phyloP scores from a whole-genome alignment of 92 coral and sea anemone genomes.

The Plumapathes pennacea region DNA sequence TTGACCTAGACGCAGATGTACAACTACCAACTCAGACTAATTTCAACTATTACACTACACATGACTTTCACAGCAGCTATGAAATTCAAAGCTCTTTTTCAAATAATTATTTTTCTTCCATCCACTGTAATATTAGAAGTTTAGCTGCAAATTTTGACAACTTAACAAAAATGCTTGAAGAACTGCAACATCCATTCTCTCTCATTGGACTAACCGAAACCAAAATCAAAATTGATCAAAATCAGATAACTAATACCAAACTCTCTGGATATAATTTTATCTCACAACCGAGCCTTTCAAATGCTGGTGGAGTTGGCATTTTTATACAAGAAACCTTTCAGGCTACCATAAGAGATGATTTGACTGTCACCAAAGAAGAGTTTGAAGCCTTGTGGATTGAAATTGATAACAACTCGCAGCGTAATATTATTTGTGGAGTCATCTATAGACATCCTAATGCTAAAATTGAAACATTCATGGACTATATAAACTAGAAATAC shows the following conservation, averaged over 20 bases:
- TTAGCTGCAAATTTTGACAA: conserved; percentile 5
- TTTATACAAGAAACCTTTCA: conserved; percentile 14
- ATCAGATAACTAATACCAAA: conserved; percentile 6
- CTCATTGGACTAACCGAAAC: conserved; percentile 48
- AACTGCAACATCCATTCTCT: conserved; percentile 16
- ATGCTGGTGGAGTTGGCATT: conserved; percentile 38
- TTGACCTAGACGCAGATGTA: conserved; percentile 9
- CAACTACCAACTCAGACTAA: conserved; percentile 11
- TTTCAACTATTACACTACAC: conserved; percentile 25
- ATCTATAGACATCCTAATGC: conserved; percentile 49
- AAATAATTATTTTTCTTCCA: conserved; percentile 9
- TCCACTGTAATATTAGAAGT: conserved; percentile 26
- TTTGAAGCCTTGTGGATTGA: conserved; percentile 60
- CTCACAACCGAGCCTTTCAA: conserved; percentile 39
- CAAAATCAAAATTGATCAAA: conserved; percentile 9
- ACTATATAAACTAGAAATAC: too few species aligned
- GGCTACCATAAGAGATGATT: conserved; percentile 10
- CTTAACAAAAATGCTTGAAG: neutral
- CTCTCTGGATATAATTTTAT: conserved; percentile 30
- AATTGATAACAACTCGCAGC: conserved; percentile 20
- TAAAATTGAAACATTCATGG: conserved; percentile 19
- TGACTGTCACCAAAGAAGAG: conserved; percentile 7
- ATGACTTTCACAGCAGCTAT: conserved; percentile 7
- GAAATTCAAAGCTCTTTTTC: neutral
- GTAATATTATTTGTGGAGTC: conserved; percentile 48